Conservation (phyloP, 2,888 invertebrate genomes). For the Ectropis crepuscularia region DNA sequence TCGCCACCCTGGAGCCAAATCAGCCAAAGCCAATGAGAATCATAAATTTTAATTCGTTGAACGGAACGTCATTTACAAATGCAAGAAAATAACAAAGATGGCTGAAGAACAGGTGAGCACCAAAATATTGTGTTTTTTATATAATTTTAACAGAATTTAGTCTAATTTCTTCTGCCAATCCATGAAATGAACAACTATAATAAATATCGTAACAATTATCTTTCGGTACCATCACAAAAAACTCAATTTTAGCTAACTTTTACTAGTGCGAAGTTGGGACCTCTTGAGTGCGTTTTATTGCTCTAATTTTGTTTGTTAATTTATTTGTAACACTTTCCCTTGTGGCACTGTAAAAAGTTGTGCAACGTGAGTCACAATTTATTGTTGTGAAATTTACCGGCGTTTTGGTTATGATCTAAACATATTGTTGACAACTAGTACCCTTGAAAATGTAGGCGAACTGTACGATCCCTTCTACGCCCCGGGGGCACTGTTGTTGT, state of each 20-base stretch:
- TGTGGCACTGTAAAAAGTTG: not conserved
- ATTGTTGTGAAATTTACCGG: conserved; percentile 52
- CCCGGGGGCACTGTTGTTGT: conserved; percentile 2
- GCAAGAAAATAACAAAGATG: conserved; percentile 87
- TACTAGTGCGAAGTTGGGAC: conserved; percentile 18
- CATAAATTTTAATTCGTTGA: conserved; percentile 33
- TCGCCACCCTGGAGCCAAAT: too few species aligned
- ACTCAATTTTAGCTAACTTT: conserved; percentile 15
- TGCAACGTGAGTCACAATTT: not conserved
- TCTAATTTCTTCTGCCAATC: conserved; percentile 17
- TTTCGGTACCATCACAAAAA: conserved; percentile 5
- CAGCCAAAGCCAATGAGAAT: too few species aligned
- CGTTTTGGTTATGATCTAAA: conserved; percentile 70
- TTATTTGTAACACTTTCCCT: conserved; percentile 14
- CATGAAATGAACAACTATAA: conserved; percentile 14
- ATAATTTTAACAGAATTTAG: conserved; percentile 69
- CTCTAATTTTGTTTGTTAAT: conserved; percentile 20
- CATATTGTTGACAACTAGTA: conserved; percentile 59
- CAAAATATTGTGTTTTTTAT: conserved; percentile 74
- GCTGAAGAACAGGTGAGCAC: conserved; percentile 91
- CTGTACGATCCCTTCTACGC: conserved; percentile 19
- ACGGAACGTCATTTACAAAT: conserved; percentile 75
- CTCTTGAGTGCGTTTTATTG: conserved; percentile 29
- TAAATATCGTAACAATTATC: conserved; percentile 1
- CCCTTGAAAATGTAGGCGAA: conserved; percentile 57